phyloP scores from a whole-genome alignment of 2,797 vertebrate species.

The Pangasius djambal region DNA sequence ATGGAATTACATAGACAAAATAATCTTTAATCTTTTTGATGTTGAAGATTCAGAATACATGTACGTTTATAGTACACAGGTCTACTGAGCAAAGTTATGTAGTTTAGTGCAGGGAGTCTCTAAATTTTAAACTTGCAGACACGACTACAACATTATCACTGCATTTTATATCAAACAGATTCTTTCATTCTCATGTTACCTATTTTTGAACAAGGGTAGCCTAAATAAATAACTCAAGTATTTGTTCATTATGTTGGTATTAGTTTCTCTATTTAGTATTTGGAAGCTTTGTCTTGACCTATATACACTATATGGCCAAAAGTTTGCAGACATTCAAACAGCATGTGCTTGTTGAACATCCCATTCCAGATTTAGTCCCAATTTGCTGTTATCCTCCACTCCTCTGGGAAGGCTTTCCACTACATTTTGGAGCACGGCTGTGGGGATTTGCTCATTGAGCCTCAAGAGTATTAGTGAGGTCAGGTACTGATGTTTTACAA shows the following conservation, averaged over 20 bases:
- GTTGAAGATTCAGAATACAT: neutral
- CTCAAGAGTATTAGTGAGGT: too few relatives aligned
- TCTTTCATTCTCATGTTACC: neutral
- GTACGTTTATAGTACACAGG: neutral
- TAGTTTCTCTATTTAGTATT: neutral
- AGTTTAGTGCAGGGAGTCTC: neutral
- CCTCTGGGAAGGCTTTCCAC: too few relatives aligned
- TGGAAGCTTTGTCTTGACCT: neutral
- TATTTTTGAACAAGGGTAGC: neutral
- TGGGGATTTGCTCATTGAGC: too few relatives aligned
- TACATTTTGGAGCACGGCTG: too few relatives aligned
- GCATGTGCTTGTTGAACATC: too few relatives aligned
- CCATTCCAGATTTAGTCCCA: too few relatives aligned
- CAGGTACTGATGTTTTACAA: too few relatives aligned
- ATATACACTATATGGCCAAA: too few relatives aligned
- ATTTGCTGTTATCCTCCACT: too few relatives aligned
- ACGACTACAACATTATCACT: neutral
- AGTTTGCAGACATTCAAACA: too few relatives aligned
- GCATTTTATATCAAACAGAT: neutral
- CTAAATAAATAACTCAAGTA: neutral
- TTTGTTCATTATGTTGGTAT: neutral
- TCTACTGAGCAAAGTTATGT: neutral
- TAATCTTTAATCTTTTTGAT: neutral
- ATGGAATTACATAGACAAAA: neutral
- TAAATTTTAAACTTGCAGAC: neutral